Percentiles rank a stretch among this genome's conserved stretches.
These are phyloP conservation scores for Melanophora roralis DNA, from an alignment of 2,888 invertebrate species.

Conservation along the genomic window DNA sequence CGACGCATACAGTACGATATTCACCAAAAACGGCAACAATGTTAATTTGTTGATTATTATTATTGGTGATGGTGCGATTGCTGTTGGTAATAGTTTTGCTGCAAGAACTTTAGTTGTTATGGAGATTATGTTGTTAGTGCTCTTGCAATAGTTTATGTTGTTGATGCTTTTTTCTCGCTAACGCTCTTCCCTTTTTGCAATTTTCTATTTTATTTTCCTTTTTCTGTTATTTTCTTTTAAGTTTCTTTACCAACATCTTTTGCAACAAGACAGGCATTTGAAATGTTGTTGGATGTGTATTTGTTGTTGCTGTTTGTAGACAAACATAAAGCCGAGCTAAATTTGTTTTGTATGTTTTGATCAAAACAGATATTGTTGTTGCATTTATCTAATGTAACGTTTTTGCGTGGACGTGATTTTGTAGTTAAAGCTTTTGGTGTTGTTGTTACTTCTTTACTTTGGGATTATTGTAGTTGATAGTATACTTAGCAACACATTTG, in stretches of 20 bases:
- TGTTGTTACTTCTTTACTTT: slow-evolving; percentile 45
- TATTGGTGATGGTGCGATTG: slow-evolving; percentile 50
- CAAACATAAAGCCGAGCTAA: slow-evolving; percentile 31
- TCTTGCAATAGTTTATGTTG: slow-evolving; percentile 18
- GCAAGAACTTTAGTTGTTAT: no score
- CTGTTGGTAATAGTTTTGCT: slow-evolving; percentile 27
- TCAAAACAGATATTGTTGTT: slow-evolving; percentile 37
- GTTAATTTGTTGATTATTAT: slow-evolving; percentile 44
- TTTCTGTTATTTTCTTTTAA: not conserved
- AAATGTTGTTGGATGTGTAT: not conserved
- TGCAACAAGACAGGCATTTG: slow-evolving; percentile 7
- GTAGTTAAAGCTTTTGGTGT: slow-evolving; percentile 10
- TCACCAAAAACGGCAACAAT: slow-evolving; percentile 41
- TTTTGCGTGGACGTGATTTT: not conserved
- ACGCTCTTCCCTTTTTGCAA: not conserved
- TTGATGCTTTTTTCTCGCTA: slow-evolving; percentile 17
- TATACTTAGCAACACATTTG: slow-evolving; percentile 29
- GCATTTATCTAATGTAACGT: not conserved
- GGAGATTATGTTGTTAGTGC: no score
- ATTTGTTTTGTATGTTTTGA: slow-evolving; percentile 47
- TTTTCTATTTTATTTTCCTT: not conserved
- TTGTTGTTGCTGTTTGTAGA: not conserved
- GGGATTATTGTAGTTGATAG: slow-evolving; percentile 54
- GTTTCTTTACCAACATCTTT: not conserved
- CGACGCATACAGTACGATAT: slow-evolving; percentile 30